phyloP scores from a whole-genome alignment of 1,140 invertebrate species.

The Penaeus japonicus region DNA sequence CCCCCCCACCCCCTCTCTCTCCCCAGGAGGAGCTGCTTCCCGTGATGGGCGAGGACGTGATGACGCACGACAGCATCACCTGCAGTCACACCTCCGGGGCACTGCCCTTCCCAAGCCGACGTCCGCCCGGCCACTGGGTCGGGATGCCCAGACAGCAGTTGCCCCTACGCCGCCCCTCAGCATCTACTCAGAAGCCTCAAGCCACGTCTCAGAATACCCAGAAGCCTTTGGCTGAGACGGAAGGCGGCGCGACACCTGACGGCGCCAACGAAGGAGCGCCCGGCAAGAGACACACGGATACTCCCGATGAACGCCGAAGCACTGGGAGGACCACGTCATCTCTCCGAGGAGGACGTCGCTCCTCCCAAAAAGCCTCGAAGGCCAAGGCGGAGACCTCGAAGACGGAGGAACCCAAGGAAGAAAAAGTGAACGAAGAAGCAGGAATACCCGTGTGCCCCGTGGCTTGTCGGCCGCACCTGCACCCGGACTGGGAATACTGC shows the following conservation, averaged over 20 bases:
- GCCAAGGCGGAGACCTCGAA: not conserved
- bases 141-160: not conserved
- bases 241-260: too few relatives aligned
- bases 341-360: too few relatives aligned
- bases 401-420: not conserved
- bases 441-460: slow-evolving; percentile 13
- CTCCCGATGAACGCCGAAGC: too few relatives aligned
- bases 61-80: slow-evolving; percentile 14
- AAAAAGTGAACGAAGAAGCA: not conserved
- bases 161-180: not conserved
- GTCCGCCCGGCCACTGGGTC: slow-evolving; percentile 14
- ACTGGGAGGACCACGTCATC: too few relatives aligned
- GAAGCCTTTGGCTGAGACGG: too few relatives aligned
- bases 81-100: not conserved
- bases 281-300: too few relatives aligned
- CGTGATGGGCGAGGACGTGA: not conserved
- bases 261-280: too few relatives aligned
- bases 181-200: not conserved
- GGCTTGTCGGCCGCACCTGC: slow-evolving; percentile 15
- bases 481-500: slow-evolving; percentile 33
- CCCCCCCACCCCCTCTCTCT: not conserved
- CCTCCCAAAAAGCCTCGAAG: not conserved
- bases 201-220: not conserved
- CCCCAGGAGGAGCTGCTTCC: slow-evolving; percentile 10
- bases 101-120: not conserved